Conservation (phyloP, 2,888 invertebrate genomes). For the Erebia palarica region DNA sequence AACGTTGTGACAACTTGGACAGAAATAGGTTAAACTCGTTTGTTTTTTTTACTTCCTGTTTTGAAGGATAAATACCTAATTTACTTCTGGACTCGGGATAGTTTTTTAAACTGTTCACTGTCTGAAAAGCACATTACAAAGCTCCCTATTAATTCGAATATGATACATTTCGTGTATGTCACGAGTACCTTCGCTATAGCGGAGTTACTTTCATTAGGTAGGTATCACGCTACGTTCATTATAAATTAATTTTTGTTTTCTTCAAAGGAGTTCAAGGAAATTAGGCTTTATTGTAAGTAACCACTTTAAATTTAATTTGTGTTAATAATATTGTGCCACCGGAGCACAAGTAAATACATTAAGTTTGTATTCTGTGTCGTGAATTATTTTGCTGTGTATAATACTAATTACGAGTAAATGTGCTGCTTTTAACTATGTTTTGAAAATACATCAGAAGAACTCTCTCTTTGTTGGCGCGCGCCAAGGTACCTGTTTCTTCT, state of each 20-base stretch:
- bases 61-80: background rate
- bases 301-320: slow-evolving; percentile 3
- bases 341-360: background rate
- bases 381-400: too few species aligned
- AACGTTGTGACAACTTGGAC: slow-evolving; percentile 11
- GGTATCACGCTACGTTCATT: background rate
- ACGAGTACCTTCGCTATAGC: background rate
- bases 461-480: too few species aligned
- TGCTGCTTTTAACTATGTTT: too few species aligned
- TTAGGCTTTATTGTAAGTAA: background rate
- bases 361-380: background rate
- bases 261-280: slow-evolving; percentile 1
- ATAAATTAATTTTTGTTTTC: slow-evolving; percentile 9
- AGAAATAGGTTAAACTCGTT: slow-evolving; percentile 9
- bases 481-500: too few species aligned
- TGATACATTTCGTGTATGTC: background rate
- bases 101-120: background rate
- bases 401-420: too few species aligned
- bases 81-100: background rate
- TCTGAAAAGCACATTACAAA: too few species aligned
- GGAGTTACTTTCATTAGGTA: background rate
- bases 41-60: background rate
- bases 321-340: background rate
- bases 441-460: too few species aligned
- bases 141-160: too few species aligned